Evolutionary conservation across 1,140 invertebrate species (phyloP), one percentile per base, ranked within the genome.

Genomic region (Drosophila sechellia): DNA sequence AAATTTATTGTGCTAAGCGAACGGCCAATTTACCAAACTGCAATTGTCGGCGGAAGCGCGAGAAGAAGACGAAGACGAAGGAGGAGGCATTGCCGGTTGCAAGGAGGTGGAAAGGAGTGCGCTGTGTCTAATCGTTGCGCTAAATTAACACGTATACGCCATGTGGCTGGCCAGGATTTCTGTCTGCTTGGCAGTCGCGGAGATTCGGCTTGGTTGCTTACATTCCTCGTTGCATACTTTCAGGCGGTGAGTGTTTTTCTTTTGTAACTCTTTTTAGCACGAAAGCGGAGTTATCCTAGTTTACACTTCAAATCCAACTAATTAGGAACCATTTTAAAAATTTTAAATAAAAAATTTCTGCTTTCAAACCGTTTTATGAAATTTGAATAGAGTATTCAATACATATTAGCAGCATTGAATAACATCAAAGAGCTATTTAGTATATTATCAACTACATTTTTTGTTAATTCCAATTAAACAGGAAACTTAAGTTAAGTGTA

Each of bases 121-220:
- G 39, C 53, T 65, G 71, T 84, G 80, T 84, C 81, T 84, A 84
- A 84, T 84, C 81, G 80, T 43, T 72, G 71, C 43, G 71, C 81
- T 79, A 89, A 87, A 87, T 87, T 87, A 87, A 87, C 83, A 87
- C 83, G 84, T 87, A 89, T 87, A 87, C 84, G 77, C 81, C 81
- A 66, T 73, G 77, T 86, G 83, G 84, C 50, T 66, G 65, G 49
- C 54, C 75, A 76, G 79, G 79, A 87, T 83, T 87, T 79, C 65
- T 65, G 81, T 75, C 78, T 81, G 59, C 50, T 59, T 77, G 61
- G 71, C 60, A 65, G 70, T 76, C 60, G 80, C 37, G 17, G 49
- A 52, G 53, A 15, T 40, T 20, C 56, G 27, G 56, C 61, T 59
- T 50, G 27, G 52, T 34, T 54, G 48, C 65, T 54, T 20, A 37